These are phyloP conservation scores for Cydia amplana DNA, from an alignment of 1,140 invertebrate species.

Conservation along the genomic window DNA sequence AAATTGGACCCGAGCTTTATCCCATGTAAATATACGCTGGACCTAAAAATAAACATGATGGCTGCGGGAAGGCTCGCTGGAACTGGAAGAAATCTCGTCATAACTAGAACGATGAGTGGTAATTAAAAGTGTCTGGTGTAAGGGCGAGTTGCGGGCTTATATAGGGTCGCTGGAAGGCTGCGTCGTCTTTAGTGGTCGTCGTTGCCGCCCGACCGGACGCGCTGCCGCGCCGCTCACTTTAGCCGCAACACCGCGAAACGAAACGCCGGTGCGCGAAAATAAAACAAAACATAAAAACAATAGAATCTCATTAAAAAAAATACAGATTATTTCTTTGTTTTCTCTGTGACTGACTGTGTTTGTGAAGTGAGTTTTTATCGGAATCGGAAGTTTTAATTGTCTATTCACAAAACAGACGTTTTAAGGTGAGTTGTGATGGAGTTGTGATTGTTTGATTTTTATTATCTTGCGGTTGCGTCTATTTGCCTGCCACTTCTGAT, in stretches of 20 bases:
- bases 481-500: background rate
- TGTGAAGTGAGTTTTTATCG: constrained; percentile 26
- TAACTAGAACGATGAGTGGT: constrained; percentile 69
- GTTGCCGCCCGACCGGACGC: constrained; percentile 44
- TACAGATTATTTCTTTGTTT: background rate
- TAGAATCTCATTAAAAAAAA: background rate
- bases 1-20: constrained; percentile 36
- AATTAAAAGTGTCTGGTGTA: constrained; percentile 65
- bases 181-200: constrained; percentile 21
- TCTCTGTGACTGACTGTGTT: constrained; percentile 8
- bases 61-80: constrained; percentile 39
- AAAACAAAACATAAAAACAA: constrained; percentile 20
- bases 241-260: background rate
- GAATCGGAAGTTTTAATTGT: constrained; percentile 20
- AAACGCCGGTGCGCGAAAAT: constrained; percentile 2
- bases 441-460: constrained; percentile 26
- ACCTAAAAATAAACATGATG: constrained; percentile 43
- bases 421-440: constrained; percentile 28
- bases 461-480: constrained; percentile 25
- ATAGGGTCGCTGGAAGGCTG: constrained; percentile 50
- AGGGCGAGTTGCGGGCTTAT: constrained; percentile 57
- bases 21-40: constrained; percentile 50
- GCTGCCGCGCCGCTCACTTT: constrained; percentile 34
- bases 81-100: constrained; percentile 70
- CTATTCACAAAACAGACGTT: background rate